Evolutionary conservation across 2,888 invertebrate species (phyloP), one percentile per base, ranked within the genome.

Genomic region (Epinotia nisella): DNA sequence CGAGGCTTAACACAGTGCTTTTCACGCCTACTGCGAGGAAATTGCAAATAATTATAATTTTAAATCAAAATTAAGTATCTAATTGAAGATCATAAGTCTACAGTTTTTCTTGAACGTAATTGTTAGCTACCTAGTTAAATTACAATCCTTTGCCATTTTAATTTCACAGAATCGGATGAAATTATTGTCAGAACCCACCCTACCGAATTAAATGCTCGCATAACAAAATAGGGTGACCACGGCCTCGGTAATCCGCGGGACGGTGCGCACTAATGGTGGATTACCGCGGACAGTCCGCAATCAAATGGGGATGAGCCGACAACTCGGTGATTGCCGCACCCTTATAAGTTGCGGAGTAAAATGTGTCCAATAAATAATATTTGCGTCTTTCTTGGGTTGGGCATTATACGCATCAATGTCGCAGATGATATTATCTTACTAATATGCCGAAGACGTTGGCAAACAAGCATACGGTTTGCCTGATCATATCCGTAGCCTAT

Each of bases 191-290:
- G n/a, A 13, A n/a, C n/a, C n/a, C 35, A 49, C 45, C 62, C 72
- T 13, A n/a, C 49, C 15, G 49, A 51, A 71, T 41, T 61, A 62
- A 61, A 62, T 62, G 45, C 35, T 68, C 72, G 68, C 68, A 64
- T 64, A 62, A 68, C 72, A 58, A 62, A 72, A 72, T 62, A 68
- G 72, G 68, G 72, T 73, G 72, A 73, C 72, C 72, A 73, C 68
- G 68, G 61, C 55, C 53, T 51, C 58, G 62, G 67, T 80, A 85
- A 85, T 82, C 82, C 80, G 76, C 78, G 71, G 78, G 70, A 76
- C 75, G 76, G 75, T 72, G 74, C 55, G 80, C 79, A 79, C 83
- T 86, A 84, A 84, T 81, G 80, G 81, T 74, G 83, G 86, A 83
- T 86, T 86, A 85, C 79, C 74, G 76, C 78, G 78, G 82, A 79